Evolutionary conservation across 2,888 invertebrate genomes (phyloP).

Genomic region (Argyresthia albistria): DNA sequence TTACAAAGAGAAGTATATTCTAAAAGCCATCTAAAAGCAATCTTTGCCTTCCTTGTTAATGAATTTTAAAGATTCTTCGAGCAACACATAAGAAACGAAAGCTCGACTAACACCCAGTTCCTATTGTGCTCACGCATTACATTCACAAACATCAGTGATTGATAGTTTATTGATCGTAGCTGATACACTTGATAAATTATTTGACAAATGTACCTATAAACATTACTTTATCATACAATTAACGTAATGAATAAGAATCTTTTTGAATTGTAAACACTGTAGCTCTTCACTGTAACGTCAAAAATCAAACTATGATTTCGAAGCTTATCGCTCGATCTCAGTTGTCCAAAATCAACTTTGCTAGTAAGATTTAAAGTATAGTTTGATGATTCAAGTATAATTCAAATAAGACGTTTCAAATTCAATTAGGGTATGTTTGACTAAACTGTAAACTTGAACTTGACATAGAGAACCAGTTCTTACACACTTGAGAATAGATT

Average conservation of each 20-base stretch:
- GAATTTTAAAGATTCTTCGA: too few relatives aligned
- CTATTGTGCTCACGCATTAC: conserved; percentile 9
- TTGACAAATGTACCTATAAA: conserved; percentile 23
- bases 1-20: too few relatives aligned
- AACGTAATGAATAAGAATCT: conserved; percentile 21
- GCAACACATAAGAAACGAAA: too few relatives aligned
- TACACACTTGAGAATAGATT: conserved; percentile 18
- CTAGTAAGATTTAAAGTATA: neutral
- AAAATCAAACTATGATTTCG: neutral
- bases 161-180: conserved; percentile 15
- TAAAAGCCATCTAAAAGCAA: too few relatives aligned
- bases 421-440: neutral
- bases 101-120: neutral
- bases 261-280: conserved; percentile 11
- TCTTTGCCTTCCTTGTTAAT: too few relatives aligned
- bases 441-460: conserved; percentile 25
- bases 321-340: neutral
- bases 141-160: conserved; percentile 12
- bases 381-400: neutral
- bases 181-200: conserved; percentile 17
- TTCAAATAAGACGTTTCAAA: neutral
- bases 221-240: conserved; percentile 22
- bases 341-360: neutral
- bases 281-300: conserved; percentile 3
- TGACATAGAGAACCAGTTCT: conserved; percentile 20